Conservation (phyloP, 2,888 invertebrate genomes). For the Pogonocherus hispidulus region DNA sequence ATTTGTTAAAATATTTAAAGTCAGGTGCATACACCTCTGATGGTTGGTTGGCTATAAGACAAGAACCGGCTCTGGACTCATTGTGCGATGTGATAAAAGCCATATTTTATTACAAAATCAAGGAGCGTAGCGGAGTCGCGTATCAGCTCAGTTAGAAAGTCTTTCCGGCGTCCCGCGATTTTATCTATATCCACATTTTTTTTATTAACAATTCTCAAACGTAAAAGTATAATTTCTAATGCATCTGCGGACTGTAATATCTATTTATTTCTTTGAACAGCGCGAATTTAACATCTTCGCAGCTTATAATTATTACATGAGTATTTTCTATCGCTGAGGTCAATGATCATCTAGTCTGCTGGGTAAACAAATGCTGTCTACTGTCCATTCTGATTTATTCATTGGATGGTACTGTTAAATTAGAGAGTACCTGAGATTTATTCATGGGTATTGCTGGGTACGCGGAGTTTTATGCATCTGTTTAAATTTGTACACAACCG, state of each 20-base stretch:
- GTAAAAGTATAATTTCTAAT: slow-evolving; percentile 15
- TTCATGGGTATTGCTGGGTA: not conserved
- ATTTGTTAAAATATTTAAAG: too few species aligned
- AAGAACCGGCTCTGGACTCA: slow-evolving; percentile 17
- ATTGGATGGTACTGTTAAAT: not conserved
- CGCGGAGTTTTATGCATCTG: too few species aligned
- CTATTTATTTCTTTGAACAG: not conserved
- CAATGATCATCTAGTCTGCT: slow-evolving; percentile 14
- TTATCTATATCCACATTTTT: slow-evolving; percentile 23
- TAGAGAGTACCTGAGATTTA: not conserved
- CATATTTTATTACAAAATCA: slow-evolving; percentile 37
- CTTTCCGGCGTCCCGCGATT: slow-evolving; percentile 46
- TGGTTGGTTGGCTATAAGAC: not conserved
- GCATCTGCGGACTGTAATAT: not conserved
- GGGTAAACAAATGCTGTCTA: slow-evolving; percentile 17
- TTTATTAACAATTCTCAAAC: not conserved
- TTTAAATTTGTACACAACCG: too few species aligned
- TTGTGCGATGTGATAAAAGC: slow-evolving; percentile 31
- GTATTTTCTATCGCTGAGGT: slow-evolving; percentile 19
- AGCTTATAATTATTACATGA: not conserved
- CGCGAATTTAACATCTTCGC: not conserved
- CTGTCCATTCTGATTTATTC: slow-evolving; percentile 9
- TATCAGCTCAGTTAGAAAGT: slow-evolving; percentile 44
- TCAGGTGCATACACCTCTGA: too few species aligned
- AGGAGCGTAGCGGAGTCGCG: slow-evolving; percentile 12